These are phyloP conservation scores for Calcarius lapponicus DNA, from an alignment of 2,797 vertebrate genomes.

Conservation along the genomic window DNA sequence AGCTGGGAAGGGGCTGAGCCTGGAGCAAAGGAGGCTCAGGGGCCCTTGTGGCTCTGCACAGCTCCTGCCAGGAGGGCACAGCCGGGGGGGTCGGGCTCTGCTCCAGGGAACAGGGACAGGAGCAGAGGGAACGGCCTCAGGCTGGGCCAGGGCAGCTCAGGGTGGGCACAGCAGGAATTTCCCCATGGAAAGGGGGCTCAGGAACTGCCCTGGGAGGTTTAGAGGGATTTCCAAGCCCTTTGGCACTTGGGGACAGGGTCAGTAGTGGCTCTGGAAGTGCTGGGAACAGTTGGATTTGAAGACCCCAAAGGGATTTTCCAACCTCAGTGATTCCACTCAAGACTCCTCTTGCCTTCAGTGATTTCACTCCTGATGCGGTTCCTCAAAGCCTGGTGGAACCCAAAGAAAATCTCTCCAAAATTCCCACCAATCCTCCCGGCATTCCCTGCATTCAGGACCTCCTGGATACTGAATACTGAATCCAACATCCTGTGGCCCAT, in stretches of 20 bases:
- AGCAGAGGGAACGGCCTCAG: too few relatives aligned
- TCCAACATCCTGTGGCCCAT: background rate
- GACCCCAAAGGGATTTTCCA: background rate
- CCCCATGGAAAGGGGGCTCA: too few relatives aligned
- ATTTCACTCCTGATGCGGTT: background rate
- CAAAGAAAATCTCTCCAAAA: background rate
- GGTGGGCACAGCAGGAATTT: too few relatives aligned
- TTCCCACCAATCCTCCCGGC: too few relatives aligned
- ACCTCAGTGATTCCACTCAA: rapidly evolving
- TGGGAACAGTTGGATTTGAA: background rate
- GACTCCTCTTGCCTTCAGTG: rapidly evolving
- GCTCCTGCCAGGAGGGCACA: background rate
- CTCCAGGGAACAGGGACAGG: background rate
- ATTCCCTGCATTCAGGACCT: background rate
- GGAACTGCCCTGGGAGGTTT: background rate
- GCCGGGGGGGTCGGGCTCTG: background rate
- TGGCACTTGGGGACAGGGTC: background rate
- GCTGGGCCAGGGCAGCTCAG: too few relatives aligned
- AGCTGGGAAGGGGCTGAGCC: background rate
- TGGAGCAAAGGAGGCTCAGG: background rate
- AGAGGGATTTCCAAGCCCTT: background rate
- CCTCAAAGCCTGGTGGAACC: background rate
- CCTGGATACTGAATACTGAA: background rate
- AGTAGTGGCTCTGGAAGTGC: background rate
- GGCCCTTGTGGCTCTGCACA: background rate